Conservation (phyloP, 2,113 vertebrate genomes). For the Sarotherodon lohbergeri region DNA sequence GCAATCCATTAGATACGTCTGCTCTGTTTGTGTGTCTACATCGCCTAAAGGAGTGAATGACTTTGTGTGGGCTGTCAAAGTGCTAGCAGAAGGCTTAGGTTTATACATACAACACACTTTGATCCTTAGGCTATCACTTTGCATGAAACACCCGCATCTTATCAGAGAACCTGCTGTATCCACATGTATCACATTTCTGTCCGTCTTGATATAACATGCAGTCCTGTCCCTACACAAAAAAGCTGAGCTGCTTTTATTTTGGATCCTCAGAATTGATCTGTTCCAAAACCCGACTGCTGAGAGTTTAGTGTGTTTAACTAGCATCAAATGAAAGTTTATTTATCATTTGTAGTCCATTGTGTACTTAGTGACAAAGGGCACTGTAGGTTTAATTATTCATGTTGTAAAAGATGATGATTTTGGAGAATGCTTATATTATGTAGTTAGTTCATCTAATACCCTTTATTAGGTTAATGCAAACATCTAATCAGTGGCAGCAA, state of each 20-base stretch:
- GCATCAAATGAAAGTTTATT: background rate
- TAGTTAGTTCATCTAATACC: background rate
- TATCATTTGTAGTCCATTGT: background rate
- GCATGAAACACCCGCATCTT: background rate
- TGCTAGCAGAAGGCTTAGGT: background rate
- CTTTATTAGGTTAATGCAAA: accelerated
- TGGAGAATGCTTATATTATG: background rate
- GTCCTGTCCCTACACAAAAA: background rate
- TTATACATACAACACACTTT: background rate
- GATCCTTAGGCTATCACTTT: background rate
- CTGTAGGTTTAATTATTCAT: background rate
- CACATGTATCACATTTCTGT: background rate
- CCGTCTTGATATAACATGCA: background rate
- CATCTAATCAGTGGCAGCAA: background rate
- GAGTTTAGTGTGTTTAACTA: background rate
- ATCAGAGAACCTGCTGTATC: background rate
- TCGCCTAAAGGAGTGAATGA: constrained; percentile 9
- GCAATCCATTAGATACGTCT: background rate
- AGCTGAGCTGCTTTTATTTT: background rate
- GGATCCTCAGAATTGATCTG: background rate
- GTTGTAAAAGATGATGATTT: background rate
- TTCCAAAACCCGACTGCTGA: background rate
- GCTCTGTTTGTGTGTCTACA: background rate
- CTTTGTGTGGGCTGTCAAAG: constrained; percentile 26
- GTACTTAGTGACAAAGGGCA: background rate